Evolutionary conservation across 2,888 invertebrate species (phyloP).

Genomic region (Myopa tessellatipennis): DNA sequence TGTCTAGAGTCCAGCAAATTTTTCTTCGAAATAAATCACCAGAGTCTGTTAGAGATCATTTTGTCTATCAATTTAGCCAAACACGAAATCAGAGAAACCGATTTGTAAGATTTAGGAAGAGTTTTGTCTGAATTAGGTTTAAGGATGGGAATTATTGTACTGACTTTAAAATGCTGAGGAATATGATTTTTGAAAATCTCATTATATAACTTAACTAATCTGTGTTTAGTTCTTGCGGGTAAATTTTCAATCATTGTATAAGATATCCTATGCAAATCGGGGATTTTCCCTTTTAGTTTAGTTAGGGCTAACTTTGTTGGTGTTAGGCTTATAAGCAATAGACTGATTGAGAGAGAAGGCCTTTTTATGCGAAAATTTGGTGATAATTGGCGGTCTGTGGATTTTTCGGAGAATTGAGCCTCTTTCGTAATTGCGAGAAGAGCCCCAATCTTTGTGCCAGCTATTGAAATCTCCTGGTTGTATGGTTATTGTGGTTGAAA

Average conservation of each 20-base stretch:
- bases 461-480: constrained; percentile 42
- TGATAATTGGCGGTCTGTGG: constrained; percentile 9
- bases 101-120: constrained; percentile 16
- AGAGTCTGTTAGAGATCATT: constrained; percentile 34
- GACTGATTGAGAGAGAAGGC: neutral
- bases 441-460: constrained; percentile 32
- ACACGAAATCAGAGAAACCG: constrained; percentile 36
- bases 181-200: too few species aligned
- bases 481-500: too few species aligned
- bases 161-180: constrained; percentile 41
- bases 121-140: constrained; percentile 32
- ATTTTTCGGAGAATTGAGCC: constrained; percentile 14
- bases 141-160: constrained; percentile 29
- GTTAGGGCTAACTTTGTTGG: neutral
- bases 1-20: constrained; percentile 35
- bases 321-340: neutral
- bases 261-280: constrained; percentile 38
- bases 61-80: constrained; percentile 37
- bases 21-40: constrained; percentile 20
- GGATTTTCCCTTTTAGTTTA: constrained; percentile 21
- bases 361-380: neutral
- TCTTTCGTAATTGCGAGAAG: constrained; percentile 13
- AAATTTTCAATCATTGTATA: constrained; percentile 40
- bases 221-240: too few species aligned
- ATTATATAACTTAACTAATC: too few species aligned